Percentiles rank a stretch among this genome's conserved stretches.
Evolutionary conservation across 2,113 vertebrate genomes (phyloP).

Genomic region (Megaceryle maxima): DNA sequence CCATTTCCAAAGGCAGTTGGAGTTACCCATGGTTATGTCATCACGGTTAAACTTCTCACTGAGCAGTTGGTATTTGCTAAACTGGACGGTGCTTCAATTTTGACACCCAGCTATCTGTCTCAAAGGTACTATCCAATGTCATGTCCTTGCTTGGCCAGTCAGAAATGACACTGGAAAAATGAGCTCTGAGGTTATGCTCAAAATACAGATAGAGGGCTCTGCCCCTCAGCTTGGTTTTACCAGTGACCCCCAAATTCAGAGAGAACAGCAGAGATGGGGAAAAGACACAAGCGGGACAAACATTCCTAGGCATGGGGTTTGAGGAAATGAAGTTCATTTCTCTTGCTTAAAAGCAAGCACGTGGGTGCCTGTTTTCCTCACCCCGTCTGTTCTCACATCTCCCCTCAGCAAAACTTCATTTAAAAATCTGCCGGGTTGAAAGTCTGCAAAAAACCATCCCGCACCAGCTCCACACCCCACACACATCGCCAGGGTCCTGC

Average conservation of each 20-base stretch:
- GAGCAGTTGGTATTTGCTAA: neutral
- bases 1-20: neutral
- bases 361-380: neutral
- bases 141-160: neutral
- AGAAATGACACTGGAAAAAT: neutral
- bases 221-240: neutral
- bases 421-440: neutral
- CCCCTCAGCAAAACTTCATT: neutral
- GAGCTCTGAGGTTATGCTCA: neutral
- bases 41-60: fast-evolving
- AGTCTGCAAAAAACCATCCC: neutral
- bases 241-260: neutral
- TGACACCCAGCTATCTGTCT: fast-evolving
- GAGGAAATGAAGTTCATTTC: neutral
- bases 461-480: neutral
- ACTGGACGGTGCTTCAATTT: neutral
- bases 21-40: neutral
- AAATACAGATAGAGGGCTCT: neutral
- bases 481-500: neutral
- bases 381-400: constrained; percentile 7
- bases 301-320: neutral
- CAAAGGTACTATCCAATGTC: fast-evolving
- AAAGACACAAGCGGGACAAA: neutral
- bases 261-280: neutral
- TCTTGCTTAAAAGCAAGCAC: neutral